Evolutionary conservation across 2,888 invertebrate genomes (phyloP), one percentile per base, ranked within the genome.

Genomic region (Cinara cedri): DNA sequence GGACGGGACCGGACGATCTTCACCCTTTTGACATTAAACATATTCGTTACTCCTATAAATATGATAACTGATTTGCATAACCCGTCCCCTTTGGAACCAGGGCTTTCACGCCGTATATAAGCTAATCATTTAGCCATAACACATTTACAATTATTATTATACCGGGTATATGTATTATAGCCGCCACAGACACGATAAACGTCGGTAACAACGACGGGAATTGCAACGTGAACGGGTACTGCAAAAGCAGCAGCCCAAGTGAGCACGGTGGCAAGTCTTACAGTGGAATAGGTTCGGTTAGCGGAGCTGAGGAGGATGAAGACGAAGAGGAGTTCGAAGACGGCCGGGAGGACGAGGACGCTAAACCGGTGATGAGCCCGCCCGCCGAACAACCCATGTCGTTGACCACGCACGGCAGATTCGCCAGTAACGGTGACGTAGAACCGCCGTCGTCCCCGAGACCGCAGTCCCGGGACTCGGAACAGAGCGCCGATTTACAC

Each of bases 191-290:
- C 26, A 46, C 21, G 9, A 42, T 19, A 13, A 60, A 70, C 42
- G 19, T 68, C 46, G 57, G 49, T 1, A 78, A 42, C 49, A 66
- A 65, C 24, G 76, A 76, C 19, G 55, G 68, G 10, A 76, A 34
- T 6, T 34, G 34, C 34, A 34, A 55, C 55, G 66, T 90, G 13
- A 91, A 91, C 84, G 91, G 91, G 14, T 91, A 90, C 83, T 88
- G 88, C 82, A 89, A 89, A 82, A 88, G 88, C 84, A 90, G 89
- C 83, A 90, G 90, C 84, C 90, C 90, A 1, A 90, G 90, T 83
- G 89, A 89, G 44, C 44, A 89, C 90, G 8, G 87, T 90, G 82
- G 88, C 91, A 86, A 85, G 89, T 81, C 83, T 81, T 68, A 83
- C 82, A 81, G 81, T 51, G 82, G 82, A 21, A 74, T 81, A 62